These are phyloP conservation scores for Microcebus griseorufus DNA, from an alignment of 2,113 vertebrate genomes.

Conservation along the genomic window DNA sequence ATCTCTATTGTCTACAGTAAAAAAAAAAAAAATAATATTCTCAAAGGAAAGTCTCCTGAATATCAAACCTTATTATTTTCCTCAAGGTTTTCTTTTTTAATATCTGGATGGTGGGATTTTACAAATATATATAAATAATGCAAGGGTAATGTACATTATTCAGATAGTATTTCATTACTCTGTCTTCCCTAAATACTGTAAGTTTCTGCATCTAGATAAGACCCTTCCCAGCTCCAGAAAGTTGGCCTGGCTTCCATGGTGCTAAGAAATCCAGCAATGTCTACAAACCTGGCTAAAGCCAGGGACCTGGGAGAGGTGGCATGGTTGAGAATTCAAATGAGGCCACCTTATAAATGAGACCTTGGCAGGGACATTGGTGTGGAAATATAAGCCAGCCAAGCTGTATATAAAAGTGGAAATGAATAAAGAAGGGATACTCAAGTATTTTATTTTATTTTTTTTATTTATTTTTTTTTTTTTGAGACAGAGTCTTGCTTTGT, in stretches of 20 bases:
- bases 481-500: too few relatives aligned
- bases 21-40: not conserved
- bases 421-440: not conserved
- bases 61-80: not conserved
- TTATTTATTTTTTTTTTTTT: too few relatives aligned
- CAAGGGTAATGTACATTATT: not conserved
- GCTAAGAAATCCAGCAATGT: not conserved
- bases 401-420: not conserved
- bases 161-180: conserved; percentile 8
- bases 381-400: not conserved
- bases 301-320: not conserved
- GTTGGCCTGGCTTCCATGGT: not conserved
- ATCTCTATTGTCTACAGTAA: not conserved
- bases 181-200: not conserved
- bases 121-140: not conserved
- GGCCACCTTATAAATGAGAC: not conserved
- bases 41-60: not conserved
- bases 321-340: not conserved
- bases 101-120: not conserved
- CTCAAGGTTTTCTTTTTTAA: not conserved
- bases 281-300: not conserved
- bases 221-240: not conserved
- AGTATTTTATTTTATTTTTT: too few relatives aligned
- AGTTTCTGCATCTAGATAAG: not conserved
- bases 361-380: not conserved